These are phyloP conservation scores for Lepisosteus oculatus DNA, from an alignment of 2,113 vertebrate species.

Conservation along the genomic window DNA sequence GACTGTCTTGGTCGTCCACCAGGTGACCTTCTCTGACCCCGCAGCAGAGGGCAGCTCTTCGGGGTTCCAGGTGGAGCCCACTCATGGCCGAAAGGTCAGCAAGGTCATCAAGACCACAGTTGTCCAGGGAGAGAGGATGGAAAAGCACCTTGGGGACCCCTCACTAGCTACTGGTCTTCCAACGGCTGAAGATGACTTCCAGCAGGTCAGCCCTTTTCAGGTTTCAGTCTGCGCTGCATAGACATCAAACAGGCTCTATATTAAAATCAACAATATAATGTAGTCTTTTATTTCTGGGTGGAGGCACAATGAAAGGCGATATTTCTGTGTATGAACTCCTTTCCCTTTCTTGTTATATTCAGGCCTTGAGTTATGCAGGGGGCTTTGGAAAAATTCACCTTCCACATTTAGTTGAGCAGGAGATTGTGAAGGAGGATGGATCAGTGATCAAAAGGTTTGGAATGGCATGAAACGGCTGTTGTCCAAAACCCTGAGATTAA, in stretches of 20 bases:
- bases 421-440: slow-evolving; percentile 82
- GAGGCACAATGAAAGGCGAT: neutral
- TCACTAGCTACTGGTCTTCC: slow-evolving; percentile 84
- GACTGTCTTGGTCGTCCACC: slow-evolving; percentile 17
- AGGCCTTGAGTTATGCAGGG: slow-evolving; percentile 88
- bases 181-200: slow-evolving; percentile 92
- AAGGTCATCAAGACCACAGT: slow-evolving; percentile 89
- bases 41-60: slow-evolving; percentile 58
- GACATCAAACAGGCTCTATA: too few species aligned
- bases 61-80: slow-evolving; percentile 80
- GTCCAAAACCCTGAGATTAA: neutral
- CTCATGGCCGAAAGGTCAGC: slow-evolving; percentile 90
- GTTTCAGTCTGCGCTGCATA: too few species aligned
- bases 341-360: slow-evolving; percentile 34
- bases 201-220: slow-evolving; percentile 72
- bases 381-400: slow-evolving; percentile 70
- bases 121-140: slow-evolving; percentile 82
- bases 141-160: slow-evolving; percentile 82
- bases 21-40: slow-evolving; percentile 83
- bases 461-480: slow-evolving; percentile 49
- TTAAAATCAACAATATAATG: too few species aligned
- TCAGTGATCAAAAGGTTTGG: slow-evolving; percentile 92
- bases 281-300: neutral
- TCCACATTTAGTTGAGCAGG: slow-evolving; percentile 82
- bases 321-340: slow-evolving; percentile 11